Conservation (phyloP, 2,888 invertebrate species). For the Neocrepidodera transversa region DNA sequence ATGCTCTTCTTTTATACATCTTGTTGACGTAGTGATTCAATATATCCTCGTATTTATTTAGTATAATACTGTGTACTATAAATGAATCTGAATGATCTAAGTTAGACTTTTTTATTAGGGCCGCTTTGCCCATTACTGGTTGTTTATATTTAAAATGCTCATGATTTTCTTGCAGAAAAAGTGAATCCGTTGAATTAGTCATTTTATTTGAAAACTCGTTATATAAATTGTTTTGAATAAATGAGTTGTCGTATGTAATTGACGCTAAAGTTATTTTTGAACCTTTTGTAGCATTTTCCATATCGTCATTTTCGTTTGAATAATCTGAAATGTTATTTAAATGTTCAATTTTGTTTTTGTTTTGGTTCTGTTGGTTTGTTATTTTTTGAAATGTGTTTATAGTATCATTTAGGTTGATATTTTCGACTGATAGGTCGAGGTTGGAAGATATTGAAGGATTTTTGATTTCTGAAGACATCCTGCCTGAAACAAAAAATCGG, state of each 20-base stretch:
- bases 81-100: conserved; percentile 35
- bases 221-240: conserved; percentile 1
- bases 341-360: background rate
- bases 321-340: background rate
- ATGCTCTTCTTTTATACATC: conserved; percentile 38
- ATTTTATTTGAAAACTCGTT: background rate
- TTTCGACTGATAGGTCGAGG: background rate
- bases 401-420: background rate
- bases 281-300: background rate
- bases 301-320: background rate
- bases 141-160: conserved; percentile 21
- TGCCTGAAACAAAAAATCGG: background rate
- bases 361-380: background rate
- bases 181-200: background rate
- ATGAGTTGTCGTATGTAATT: background rate
- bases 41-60: conserved; percentile 40
- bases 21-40: conserved; percentile 38
- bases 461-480: background rate
- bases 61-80: conserved; percentile 41
- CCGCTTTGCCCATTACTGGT: conserved; percentile 42
- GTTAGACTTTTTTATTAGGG: conserved; percentile 35
- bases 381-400: background rate
- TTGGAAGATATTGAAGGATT: background rate
- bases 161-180: background rate
- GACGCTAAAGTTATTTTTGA: background rate